Conservation (phyloP, 2,888 invertebrate species). For the Buathra laborator region DNA sequence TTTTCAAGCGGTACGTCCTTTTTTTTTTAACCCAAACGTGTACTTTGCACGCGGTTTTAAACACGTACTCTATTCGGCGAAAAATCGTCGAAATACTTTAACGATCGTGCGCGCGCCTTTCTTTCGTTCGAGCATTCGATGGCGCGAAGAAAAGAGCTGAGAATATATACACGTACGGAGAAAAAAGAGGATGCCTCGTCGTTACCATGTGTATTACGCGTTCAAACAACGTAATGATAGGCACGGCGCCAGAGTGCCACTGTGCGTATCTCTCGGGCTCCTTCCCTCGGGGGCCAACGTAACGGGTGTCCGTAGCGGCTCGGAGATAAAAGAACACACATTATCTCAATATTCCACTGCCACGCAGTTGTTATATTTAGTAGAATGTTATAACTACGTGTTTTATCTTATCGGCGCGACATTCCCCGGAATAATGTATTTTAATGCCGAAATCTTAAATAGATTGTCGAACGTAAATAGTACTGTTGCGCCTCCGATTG, state of each 20-base stretch:
- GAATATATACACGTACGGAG: not conserved
- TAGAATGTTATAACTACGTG: constrained; percentile 12
- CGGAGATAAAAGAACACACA: constrained; percentile 66
- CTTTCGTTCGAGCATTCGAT: not conserved
- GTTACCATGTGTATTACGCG: constrained; percentile 78
- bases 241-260: constrained; percentile 79
- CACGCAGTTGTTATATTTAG: not conserved
- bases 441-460: constrained; percentile 24
- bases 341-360: constrained; percentile 34
- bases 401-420: constrained; percentile 48
- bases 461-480: constrained; percentile 49
- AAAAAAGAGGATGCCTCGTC: constrained; percentile 21
- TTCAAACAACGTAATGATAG: constrained; percentile 81
- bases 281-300: constrained; percentile 36
- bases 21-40: not conserved
- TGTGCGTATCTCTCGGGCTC: constrained; percentile 42
- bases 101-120: constrained; percentile 3
- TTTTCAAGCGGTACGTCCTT: not conserved
- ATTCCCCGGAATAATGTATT: constrained; percentile 22
- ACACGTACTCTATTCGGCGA: not conserved
- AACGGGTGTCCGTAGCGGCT: constrained; percentile 72
- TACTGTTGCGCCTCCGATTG: constrained; percentile 34
- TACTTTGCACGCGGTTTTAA: not conserved
- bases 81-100: constrained; percentile 21
- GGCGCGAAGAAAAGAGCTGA: not conserved